Base-by-base conservation (phyloP, 2,888 invertebrate species). In the Rhimphoctona megacephalus region DNA sequence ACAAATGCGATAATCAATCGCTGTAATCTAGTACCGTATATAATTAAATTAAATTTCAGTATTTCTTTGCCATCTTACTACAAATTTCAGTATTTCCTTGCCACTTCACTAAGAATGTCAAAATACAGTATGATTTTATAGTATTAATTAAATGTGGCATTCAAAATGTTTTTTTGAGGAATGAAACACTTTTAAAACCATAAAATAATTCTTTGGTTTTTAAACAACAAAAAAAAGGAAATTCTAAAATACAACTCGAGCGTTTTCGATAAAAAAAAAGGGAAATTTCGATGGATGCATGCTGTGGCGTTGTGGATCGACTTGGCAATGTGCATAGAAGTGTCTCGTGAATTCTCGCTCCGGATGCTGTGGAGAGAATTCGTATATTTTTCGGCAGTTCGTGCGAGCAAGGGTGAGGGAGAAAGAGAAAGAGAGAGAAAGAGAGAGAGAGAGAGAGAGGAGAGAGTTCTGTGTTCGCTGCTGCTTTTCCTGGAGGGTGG, bases 261-360 rank as follows among this genome's bases (percentile, higher is more conserved):
- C 6, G n/a, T n/a, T 67, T n/a, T 11, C 22, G 67, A 78, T 72
- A 25, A 77, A 74, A 80, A 52, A 8, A 14, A 30, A 25, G 43
- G 73, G 54, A 70, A 78, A 70, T 70, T 36, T 80, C 33, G n/a
- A 33, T 79, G 6, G 70, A 11, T 61, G 70, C 49, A 64, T 52
- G 36, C 73, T 52, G 33, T 25, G 67, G 22, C 66, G 25, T 39
- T 78, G 67, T 81, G 79, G 73, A 83, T 85, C 85, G 85, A 87
- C 87, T 87, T 83, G 33, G 83, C 81, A 87, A 85, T 85, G 80
- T 77, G 72, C 72, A 83, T 39, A 9, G 83, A 66, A 52, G 61
- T 46, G 69, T 79, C 81, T 74, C 73, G 67, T 64, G 81, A 49
- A 66, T 77, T 61, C 78, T 80, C 33, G 73, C 61, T 82, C 22